A percentile compares a stretch with the other conserved stretches of the same genome.
Evolutionary conservation across 2,797 vertebrate genomes (phyloP).

Genomic region (Pseudochirops corinnae): DNA sequence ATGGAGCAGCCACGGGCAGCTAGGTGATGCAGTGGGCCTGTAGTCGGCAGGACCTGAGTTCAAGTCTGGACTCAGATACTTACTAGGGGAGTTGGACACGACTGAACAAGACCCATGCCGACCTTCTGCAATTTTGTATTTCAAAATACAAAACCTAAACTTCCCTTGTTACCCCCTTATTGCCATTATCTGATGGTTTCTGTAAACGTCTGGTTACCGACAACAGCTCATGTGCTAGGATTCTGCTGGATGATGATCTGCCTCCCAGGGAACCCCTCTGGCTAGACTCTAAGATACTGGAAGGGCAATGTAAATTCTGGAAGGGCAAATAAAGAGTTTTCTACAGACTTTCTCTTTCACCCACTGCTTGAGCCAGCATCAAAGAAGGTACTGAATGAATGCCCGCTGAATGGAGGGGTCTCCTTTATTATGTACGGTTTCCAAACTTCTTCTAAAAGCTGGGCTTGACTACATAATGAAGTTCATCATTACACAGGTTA

Average conservation of each 20-base stretch:
- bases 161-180: background rate
- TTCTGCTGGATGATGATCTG: background rate
- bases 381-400: background rate
- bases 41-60: too few species aligned
- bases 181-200: background rate
- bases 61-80: too few species aligned
- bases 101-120: background rate
- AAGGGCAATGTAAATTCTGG: background rate
- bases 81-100: background rate
- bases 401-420: background rate
- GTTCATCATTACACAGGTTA: background rate
- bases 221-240: background rate
- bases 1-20: too few species aligned
- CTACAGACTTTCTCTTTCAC: background rate
- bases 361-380: background rate
- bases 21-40: too few species aligned
- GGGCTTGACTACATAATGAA: background rate
- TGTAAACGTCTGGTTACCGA: background rate
- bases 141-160: too few species aligned
- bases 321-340: background rate
- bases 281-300: background rate
- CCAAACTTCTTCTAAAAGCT: background rate
- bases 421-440: background rate
- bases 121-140: background rate
- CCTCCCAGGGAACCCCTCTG: background rate